Conservation (phyloP, 2,888 invertebrate genomes). For the Acheta domesticus region DNA sequence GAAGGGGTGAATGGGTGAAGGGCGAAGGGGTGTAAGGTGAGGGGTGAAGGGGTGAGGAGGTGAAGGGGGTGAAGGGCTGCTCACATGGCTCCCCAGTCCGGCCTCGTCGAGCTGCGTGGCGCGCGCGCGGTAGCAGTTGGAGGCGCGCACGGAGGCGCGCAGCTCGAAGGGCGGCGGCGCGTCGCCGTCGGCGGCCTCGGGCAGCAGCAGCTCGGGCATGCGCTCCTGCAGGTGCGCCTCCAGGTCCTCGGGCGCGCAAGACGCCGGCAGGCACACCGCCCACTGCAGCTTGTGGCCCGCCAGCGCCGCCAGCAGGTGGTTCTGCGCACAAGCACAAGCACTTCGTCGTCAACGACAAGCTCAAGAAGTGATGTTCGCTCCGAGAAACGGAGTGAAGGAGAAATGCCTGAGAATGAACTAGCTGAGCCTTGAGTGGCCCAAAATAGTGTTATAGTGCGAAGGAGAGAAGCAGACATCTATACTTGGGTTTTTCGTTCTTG, state of each 20-base stretch:
- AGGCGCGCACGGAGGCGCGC: conserved; percentile 39
- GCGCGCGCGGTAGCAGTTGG: conserved; percentile 41
- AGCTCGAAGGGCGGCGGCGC: conserved; percentile 42
- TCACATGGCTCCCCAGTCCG: conserved; percentile 46
- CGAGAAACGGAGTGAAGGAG: too few species aligned
- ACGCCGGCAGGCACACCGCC: conserved; percentile 46
- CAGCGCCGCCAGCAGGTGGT: neutral
- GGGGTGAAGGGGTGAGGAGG: too few species aligned
- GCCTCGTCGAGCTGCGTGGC: conserved; percentile 36
- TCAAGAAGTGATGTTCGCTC: too few species aligned
- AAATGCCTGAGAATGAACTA: too few species aligned
- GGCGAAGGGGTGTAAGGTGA: too few species aligned
- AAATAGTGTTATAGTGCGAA: too few species aligned
- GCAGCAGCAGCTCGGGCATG: conserved; percentile 38
- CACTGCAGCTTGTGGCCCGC: conserved; percentile 37
- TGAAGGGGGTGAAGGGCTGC: neutral
- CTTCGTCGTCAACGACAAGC: too few species aligned
- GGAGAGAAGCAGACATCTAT: too few species aligned
- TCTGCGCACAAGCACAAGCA: too few species aligned
- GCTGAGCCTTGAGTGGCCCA: too few species aligned
- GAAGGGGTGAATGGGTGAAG: too few species aligned
- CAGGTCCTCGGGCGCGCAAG: conserved; percentile 43
- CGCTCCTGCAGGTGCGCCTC: conserved; percentile 41
- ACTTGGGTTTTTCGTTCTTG: too few species aligned
- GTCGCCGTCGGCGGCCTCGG: conserved; percentile 37